phyloP scores from a whole-genome alignment of 1,140 invertebrate species.

The Cyphomyrmex costatus region DNA sequence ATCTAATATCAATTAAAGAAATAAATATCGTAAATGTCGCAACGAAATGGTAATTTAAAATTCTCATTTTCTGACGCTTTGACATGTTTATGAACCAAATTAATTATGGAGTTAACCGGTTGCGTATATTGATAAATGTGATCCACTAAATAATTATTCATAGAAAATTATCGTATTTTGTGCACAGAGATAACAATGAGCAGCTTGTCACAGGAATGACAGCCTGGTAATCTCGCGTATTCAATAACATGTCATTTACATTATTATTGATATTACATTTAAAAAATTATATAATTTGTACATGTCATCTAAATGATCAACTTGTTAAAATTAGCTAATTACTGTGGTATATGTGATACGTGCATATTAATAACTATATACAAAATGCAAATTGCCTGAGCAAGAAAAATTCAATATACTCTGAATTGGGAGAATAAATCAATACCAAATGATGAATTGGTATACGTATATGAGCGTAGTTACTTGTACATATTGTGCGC shows the following conservation, averaged over 20 bases:
- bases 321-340: background rate
- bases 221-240: background rate
- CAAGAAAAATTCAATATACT: conserved; percentile 1
- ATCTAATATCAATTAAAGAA: background rate
- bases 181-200: background rate
- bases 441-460: conserved; percentile 6
- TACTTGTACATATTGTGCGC: background rate
- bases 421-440: conserved; percentile 22
- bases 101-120: background rate
- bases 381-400: conserved; percentile 5
- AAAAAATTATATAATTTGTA: background rate
- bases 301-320: background rate
- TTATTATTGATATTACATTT: background rate
- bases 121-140: background rate
- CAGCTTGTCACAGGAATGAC: background rate
- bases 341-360: background rate
- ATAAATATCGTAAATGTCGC: background rate
- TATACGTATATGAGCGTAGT: background rate
- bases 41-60: background rate
- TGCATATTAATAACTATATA: background rate
- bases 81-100: background rate
- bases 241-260: background rate
- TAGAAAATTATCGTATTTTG: background rate
- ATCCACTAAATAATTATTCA: background rate
- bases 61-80: background rate